These are phyloP conservation scores for Heliconius ismenius DNA, from an alignment of 2,888 invertebrate species.

Conservation along the genomic window DNA sequence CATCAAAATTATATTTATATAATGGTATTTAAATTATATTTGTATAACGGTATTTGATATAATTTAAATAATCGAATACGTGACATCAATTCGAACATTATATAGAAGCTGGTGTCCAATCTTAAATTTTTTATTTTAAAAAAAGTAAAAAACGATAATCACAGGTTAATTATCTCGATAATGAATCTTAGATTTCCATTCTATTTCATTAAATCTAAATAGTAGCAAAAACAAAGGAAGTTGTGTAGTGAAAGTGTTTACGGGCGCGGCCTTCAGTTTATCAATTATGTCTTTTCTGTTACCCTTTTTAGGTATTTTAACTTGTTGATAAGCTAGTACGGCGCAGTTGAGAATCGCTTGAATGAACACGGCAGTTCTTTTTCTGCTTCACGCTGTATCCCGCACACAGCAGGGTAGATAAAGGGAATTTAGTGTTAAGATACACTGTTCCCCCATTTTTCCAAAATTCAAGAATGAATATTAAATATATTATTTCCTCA, in stretches of 20 bases:
- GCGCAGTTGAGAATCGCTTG: neutral
- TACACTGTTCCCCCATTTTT: too few species aligned
- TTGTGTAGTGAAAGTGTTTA: slow-evolving; percentile 51
- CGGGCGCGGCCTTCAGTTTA: slow-evolving; percentile 46
- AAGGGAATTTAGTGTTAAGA: too few species aligned
- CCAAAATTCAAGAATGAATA: neutral
- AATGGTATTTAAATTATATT: too few species aligned
- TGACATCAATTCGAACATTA: too few species aligned
- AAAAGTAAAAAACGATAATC: neutral
- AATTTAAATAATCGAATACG: too few species aligned
- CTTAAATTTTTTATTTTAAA: neutral
- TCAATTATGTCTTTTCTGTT: slow-evolving; percentile 10
- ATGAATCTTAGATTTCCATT: slow-evolving; percentile 6
- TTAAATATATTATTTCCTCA: neutral
- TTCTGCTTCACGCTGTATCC: neutral
- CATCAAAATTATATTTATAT: too few species aligned
- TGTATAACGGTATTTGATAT: too few species aligned
- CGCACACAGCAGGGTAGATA: too few species aligned
- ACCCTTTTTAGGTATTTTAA: neutral
- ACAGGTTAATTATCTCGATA: neutral
- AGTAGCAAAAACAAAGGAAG: slow-evolving; percentile 49
- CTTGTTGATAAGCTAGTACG: neutral
- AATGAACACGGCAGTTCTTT: neutral
- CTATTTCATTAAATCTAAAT: neutral
- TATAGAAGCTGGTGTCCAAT: too few species aligned